phyloP scores from a whole-genome alignment of 2,888 invertebrate species.

The Sinodicranocentrus sp. region DNA sequence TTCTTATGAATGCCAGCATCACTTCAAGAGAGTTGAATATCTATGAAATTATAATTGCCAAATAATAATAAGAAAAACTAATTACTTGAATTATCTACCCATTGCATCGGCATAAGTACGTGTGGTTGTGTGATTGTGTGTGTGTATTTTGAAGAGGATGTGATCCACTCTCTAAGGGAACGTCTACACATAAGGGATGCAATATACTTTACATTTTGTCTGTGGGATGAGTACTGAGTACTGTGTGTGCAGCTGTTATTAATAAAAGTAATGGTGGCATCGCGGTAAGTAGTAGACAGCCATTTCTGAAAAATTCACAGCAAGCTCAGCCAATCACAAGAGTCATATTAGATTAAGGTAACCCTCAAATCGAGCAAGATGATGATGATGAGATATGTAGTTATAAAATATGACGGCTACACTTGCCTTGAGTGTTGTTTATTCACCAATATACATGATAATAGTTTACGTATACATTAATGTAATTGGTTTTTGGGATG shows the following conservation, averaged over 20 bases:
- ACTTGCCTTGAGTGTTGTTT: slow-evolving; percentile 39
- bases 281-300: slow-evolving; percentile 25
- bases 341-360: slow-evolving; percentile 51
- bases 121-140: no score
- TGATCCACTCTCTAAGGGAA: no score
- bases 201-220: no score
- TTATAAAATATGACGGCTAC: slow-evolving; percentile 29
- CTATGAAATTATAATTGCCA: slow-evolving; percentile 64
- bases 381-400: slow-evolving; percentile 39
- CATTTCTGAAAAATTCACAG: slow-evolving; percentile 55
- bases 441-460: slow-evolving; percentile 50
- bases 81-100: slow-evolving; percentile 62
- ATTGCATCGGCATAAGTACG: slow-evolving; percentile 37
- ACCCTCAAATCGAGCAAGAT: slow-evolving; percentile 51
- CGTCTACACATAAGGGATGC: no score
- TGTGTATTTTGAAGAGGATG: no score
- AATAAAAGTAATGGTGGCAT: slow-evolving; percentile 6
- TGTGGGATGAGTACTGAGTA: not conserved
- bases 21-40: not conserved
- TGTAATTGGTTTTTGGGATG: slow-evolving; percentile 46
- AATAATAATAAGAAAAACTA: slow-evolving; percentile 65
- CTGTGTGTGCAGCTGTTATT: not conserved
- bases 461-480: slow-evolving; percentile 36
- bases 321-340: slow-evolving; percentile 50
- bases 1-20: not conserved